Evolutionary conservation across 1,140 invertebrate species (phyloP).

Genomic region (Tachypleus tridentatus): DNA sequence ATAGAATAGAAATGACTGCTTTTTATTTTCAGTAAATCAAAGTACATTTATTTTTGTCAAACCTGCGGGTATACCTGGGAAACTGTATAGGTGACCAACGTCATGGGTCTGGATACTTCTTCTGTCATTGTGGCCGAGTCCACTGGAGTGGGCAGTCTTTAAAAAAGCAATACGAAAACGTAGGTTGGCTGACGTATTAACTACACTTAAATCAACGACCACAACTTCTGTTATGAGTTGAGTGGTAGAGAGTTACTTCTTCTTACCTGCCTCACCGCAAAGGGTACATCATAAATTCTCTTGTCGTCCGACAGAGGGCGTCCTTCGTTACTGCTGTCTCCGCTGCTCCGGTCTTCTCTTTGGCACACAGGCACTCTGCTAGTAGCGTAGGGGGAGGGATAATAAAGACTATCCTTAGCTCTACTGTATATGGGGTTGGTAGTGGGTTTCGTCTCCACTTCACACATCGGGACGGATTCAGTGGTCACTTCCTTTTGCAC

Average conservation of each 20-base stretch:
- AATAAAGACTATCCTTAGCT: conserved; percentile 3
- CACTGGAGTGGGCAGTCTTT: conserved; percentile 7
- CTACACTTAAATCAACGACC: background rate
- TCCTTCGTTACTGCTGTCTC: conserved; percentile 15
- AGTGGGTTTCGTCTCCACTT: conserved; percentile 14
- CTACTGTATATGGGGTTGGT: conserved; percentile 10
- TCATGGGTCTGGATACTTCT: conserved; percentile 10
- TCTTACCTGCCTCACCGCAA: conserved; percentile 17
- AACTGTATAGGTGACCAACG: conserved; percentile 19
- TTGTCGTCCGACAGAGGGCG: conserved; percentile 10
- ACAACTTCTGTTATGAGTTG: no score
- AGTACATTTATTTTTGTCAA: background rate
- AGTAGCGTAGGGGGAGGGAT: conserved; percentile 15
- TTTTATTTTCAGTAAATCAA: no score
- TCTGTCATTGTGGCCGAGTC: conserved; percentile 14
- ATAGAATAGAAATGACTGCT: background rate
- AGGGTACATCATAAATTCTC: conserved; percentile 17
- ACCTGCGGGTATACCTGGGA: conserved; percentile 11
- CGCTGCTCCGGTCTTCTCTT: conserved; percentile 12
- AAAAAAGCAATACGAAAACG: conserved; percentile 5
- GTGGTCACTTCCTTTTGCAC: conserved; percentile 11
- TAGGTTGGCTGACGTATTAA: background rate
- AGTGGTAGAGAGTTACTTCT: no score
- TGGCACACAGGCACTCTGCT: conserved; percentile 14
- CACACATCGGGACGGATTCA: conserved; percentile 16